Base-by-base conservation (phyloP, 2,888 invertebrate genomes). In the Galeruca laticollis region DNA sequence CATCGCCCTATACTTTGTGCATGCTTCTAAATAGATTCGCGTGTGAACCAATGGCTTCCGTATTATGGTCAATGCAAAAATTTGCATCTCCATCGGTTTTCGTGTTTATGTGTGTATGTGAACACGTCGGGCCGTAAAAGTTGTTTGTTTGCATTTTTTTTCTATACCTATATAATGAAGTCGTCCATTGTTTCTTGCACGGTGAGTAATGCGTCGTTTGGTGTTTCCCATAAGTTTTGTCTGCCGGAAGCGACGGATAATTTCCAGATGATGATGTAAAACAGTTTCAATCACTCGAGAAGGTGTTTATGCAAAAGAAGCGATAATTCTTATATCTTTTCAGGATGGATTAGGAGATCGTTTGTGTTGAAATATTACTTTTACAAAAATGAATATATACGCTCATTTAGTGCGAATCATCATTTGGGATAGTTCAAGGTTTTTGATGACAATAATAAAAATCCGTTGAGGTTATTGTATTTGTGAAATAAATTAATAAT, bases 41-140 rank as follows among this genome's bases (percentile, higher is more conserved):
- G 70, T 70, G 70, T 70, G 70, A 70, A 70, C 62, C 70, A 47
- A 62, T 52, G 47, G 67, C 66, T 67, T 63, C 67, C 67, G 70
- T 70, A 70, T 69, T 51, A 59, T 56, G 37, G 59, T 69, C 37
- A 62, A 60, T 65, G 67, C 64, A 70, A 73, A 73, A 73, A 73
- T 73, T 68, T 66, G 65, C 71, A 69, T 73, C 66, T 70, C 68
- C 68, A 72, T 61, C 66, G 70, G 62, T 59, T 62, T 70, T 67
- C 67, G 67, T 70, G 70, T 67, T 59, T 70, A 62, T 43, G 54
- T 67, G 62, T 63, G 57, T 61, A 67, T 70, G 70, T 47, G 70
- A 70, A 67, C 54, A 60, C 59, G 61, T 56, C 61, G 52, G 57
- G 51, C 54, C 40, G 57, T 51, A 59, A 70, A 62, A 69, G 63